These are phyloP conservation scores for Trematomus loennbergii DNA, from an alignment of 2,113 vertebrate genomes.

Conservation along the genomic window DNA sequence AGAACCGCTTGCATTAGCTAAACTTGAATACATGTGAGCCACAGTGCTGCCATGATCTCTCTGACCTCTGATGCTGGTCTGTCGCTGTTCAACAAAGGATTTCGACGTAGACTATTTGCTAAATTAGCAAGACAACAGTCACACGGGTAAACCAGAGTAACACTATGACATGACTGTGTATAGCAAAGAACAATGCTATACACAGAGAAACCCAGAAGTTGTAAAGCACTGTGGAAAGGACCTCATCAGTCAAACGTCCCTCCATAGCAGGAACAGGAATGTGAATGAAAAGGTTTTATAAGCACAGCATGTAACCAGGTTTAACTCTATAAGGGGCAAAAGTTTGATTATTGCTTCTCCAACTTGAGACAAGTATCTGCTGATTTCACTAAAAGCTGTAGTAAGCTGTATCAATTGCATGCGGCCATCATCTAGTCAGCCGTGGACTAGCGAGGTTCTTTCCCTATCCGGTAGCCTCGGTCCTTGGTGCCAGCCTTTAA, in stretches of 20 bases:
- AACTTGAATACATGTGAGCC: background rate
- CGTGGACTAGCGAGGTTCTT: constrained; percentile 5
- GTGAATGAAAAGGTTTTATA: background rate
- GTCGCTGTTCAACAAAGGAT: constrained; percentile 18
- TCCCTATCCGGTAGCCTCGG: constrained; percentile 36
- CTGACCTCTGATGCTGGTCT: constrained; percentile 12
- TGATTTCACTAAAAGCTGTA: background rate
- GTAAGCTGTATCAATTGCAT: too few species aligned
- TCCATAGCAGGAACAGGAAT: background rate
- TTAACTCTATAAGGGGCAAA: background rate
- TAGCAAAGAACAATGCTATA: background rate
- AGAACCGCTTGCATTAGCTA: background rate
- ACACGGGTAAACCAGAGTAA: background rate
- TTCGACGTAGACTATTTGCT: background rate
- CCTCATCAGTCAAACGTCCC: background rate
- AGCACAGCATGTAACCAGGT: background rate
- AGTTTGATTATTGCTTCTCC: background rate
- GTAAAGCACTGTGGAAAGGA: background rate
- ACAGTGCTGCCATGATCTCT: background rate
- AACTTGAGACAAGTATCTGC: background rate
- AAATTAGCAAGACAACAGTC: constrained; percentile 9
- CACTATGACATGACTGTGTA: background rate
- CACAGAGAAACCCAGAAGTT: background rate
- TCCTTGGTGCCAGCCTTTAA: constrained; percentile 62
- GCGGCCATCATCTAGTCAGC: constrained; percentile 7